phyloP scores from a whole-genome alignment of 2,113 vertebrate species.

The Lipophrys pholis region DNA sequence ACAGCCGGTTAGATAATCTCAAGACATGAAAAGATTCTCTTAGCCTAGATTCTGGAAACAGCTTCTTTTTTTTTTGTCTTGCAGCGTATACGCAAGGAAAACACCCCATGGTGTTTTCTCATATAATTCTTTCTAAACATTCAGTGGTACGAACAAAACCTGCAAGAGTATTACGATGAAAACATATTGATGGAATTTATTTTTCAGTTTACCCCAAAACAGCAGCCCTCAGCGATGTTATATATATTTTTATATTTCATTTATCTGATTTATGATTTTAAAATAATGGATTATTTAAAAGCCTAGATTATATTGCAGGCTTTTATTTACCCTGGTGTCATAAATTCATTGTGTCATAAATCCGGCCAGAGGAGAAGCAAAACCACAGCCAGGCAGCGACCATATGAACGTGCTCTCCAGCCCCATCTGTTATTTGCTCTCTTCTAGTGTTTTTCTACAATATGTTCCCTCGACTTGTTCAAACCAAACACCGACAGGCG shows the following conservation, averaged over 20 bases:
- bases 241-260: no score
- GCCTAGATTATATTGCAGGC: not conserved
- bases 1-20: conserved; percentile 69
- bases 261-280: no score
- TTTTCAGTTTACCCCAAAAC: not conserved
- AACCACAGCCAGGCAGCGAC: conserved; percentile 2
- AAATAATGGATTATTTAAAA: no score
- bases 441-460: conserved; percentile 1
- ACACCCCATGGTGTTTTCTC: conserved; percentile 39
- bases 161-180: not conserved
- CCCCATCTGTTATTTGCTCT: not conserved
- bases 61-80: conserved; percentile 34
- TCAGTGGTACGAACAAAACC: not conserved
- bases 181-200: not conserved
- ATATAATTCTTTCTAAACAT: not conserved
- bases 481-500: conserved; percentile 17
- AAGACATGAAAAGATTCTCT: conserved; percentile 66
- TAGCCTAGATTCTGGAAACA: conserved; percentile 66
- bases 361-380: not conserved
- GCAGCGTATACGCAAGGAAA: conserved; percentile 25
- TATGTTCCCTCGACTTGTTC: conserved; percentile 17
- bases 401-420: not conserved
- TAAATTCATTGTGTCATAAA: not conserved
- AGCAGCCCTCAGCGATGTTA: no score
- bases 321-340: not conserved